Base-by-base conservation (phyloP, 2,113 vertebrate genomes). In the Rhodinocichla rosea region DNA sequence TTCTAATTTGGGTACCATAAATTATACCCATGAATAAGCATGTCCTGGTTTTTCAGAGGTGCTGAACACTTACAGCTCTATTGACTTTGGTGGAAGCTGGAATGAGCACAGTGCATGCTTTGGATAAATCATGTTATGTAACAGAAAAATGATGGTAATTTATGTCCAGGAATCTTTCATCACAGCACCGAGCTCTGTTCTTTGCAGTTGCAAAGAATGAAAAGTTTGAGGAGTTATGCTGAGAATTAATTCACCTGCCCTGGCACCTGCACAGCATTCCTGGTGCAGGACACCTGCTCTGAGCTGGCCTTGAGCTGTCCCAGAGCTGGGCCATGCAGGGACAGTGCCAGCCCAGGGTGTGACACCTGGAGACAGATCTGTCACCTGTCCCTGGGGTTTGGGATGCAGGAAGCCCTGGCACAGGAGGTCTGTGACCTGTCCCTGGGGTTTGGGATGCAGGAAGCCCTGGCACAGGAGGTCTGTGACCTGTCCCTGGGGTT, bases 21-120 rank as follows among this genome's bases (percentile, higher is more conserved):
- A 94, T 95, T 95, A 95, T 94, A 90, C 49, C 79, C 83, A 40
- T 69, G 93, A 94, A 96, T 94, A 97, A 87, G 83, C 90, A 68
- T 53, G 83, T 52, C 80, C 83, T 94, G 89, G 78, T 91, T 92
- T 76, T 30, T 90, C 67, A 73, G 92, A 96, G 94, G 90, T 96
- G 83, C 94, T 78, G 93, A 93, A 33, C 60, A n/a, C 83, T 93
- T 87, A 14, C 12, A 91, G 81, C 89, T 94, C 79, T 78, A 71
- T 93, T 96, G 94, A 95, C 92, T 96, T 89, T 69, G 94, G 86
- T 94, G 90, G 93, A 68, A 92, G 75, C 85, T 89, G 93, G 79
- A 88, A 59, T 42, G 37, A 97, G 60, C 49, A 68, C 90, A 85
- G 92, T 56, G 76, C 90, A 81, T 64, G 76, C 92, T 95, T 90